Percentiles rank a stretch among this genome's conserved stretches.
Evolutionary conservation across 1,140 invertebrate species (phyloP).

Genomic region (Batillaria attramentaria): DNA sequence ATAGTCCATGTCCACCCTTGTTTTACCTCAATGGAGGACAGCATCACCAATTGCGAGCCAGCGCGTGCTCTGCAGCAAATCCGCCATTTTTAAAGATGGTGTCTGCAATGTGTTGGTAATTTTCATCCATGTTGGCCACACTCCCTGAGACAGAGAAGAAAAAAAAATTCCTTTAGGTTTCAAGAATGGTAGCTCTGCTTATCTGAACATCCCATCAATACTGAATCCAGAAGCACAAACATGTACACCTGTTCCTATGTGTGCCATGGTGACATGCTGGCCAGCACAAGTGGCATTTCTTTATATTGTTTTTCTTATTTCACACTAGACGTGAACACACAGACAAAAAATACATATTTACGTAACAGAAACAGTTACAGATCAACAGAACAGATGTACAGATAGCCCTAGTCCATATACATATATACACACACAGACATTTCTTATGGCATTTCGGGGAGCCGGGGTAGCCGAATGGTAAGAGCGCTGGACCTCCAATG

Average conservation of each 20-base stretch:
- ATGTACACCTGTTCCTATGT: background rate
- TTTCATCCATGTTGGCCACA: slow-evolving; percentile 63
- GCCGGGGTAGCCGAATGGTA: too few species aligned
- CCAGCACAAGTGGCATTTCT: too few species aligned
- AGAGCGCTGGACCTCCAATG: too few species aligned
- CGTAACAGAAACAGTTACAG: too few species aligned
- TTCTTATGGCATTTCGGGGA: too few species aligned
- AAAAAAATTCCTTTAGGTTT: background rate
- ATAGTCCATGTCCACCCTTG: background rate
- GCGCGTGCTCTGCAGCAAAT: slow-evolving; percentile 79
- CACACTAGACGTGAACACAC: too few species aligned
- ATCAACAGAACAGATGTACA: too few species aligned
- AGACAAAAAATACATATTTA: too few species aligned
- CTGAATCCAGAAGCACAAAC: background rate
- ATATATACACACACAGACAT: too few species aligned
- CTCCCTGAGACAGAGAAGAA: slow-evolving; percentile 41
- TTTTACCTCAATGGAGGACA: background rate
- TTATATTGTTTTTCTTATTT: too few species aligned
- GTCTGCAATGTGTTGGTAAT: slow-evolving; percentile 71
- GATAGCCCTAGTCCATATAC: too few species aligned
- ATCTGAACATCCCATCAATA: background rate
- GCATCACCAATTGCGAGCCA: slow-evolving; percentile 75
- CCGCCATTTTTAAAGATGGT: slow-evolving; percentile 74
- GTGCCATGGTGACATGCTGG: background rate
- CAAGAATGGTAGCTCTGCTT: background rate